A percentile compares a stretch with the other conserved stretches of the same genome.
phyloP scores from a whole-genome alignment of 1,140 invertebrate species.

The Diplogasteroides magnus region DNA sequence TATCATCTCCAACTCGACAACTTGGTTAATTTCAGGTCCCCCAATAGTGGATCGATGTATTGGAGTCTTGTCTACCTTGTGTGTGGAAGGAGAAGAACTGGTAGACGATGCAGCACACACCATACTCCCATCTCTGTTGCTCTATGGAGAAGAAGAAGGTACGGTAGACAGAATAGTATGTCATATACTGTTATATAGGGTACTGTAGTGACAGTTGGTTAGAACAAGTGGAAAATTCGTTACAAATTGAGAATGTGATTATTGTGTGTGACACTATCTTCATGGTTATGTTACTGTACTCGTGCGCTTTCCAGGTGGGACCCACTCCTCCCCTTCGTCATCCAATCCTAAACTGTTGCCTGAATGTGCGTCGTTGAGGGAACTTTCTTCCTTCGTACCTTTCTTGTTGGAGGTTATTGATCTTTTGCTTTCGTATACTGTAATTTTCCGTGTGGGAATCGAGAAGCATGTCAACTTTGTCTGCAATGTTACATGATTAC shows the following conservation, averaged over 20 bases:
- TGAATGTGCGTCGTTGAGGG: not conserved
- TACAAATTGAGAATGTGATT: not conserved
- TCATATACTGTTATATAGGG: not conserved
- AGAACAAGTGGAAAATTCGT: not conserved
- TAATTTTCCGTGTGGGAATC: too few species aligned
- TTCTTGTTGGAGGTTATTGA: not conserved
- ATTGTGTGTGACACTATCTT: not conserved
- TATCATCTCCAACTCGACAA: too few species aligned
- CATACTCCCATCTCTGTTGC: not conserved
- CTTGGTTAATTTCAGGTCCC: too few species aligned
- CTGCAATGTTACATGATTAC: too few species aligned
- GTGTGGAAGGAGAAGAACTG: not conserved
- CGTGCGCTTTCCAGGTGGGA: too few species aligned
- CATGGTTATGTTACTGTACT: not conserved
- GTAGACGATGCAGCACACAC: not conserved
- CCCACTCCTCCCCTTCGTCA: not conserved
- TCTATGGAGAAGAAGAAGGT: not conserved
- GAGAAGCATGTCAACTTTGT: too few species aligned
- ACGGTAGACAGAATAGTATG: not conserved
- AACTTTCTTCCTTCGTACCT: not conserved
- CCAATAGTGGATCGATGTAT: not conserved
- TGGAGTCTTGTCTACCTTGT: not conserved
- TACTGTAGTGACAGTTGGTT: not conserved
- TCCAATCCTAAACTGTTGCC: not conserved
- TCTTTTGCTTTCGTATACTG: too few species aligned